These are phyloP conservation scores for Dysdera silvatica DNA, from an alignment of 1,140 invertebrate species.

Conservation along the genomic window DNA sequence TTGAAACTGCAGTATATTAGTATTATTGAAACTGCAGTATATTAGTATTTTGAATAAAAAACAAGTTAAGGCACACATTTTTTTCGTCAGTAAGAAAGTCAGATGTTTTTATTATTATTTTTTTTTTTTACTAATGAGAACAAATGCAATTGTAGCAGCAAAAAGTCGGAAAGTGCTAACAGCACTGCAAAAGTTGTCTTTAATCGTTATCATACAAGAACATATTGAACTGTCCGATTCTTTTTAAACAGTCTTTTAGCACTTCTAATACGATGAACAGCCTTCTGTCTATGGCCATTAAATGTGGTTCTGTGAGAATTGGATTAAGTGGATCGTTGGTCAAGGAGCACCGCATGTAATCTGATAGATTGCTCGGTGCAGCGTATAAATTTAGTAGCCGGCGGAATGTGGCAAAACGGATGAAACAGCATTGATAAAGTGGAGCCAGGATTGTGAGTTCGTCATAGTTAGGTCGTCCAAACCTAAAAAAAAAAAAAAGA, in stretches of 20 bases:
- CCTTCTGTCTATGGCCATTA: slow-evolving; percentile 75
- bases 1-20: no score
- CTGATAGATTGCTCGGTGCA: slow-evolving; percentile 57
- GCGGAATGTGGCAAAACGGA: slow-evolving; percentile 64
- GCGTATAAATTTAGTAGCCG: slow-evolving; percentile 51
- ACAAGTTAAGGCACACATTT: no score
- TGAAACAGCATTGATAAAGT: slow-evolving; percentile 80
- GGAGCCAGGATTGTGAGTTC: slow-evolving; percentile 90
- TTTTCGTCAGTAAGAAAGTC: no score
- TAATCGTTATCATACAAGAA: slow-evolving; percentile 41
- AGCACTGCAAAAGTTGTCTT: no score
- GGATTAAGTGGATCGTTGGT: slow-evolving; percentile 69
- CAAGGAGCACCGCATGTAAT: slow-evolving; percentile 67
- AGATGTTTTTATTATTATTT: no score
- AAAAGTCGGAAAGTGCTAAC: no score
- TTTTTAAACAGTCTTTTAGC: slow-evolving; percentile 25
- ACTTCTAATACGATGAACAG: slow-evolving; percentile 54
- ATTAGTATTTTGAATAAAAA: no score
- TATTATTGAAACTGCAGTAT: no score
- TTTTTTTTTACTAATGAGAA: no score
- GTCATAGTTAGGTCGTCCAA: slow-evolving; percentile 83
- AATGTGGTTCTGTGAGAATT: slow-evolving; percentile 79
- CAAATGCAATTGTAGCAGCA: no score
- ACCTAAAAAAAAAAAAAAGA: slow-evolving; percentile 49
- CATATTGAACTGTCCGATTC: slow-evolving; percentile 40